Evolutionary conservation across 2,797 vertebrate species (phyloP).

Genomic region (Sebastes vulpes): DNA sequence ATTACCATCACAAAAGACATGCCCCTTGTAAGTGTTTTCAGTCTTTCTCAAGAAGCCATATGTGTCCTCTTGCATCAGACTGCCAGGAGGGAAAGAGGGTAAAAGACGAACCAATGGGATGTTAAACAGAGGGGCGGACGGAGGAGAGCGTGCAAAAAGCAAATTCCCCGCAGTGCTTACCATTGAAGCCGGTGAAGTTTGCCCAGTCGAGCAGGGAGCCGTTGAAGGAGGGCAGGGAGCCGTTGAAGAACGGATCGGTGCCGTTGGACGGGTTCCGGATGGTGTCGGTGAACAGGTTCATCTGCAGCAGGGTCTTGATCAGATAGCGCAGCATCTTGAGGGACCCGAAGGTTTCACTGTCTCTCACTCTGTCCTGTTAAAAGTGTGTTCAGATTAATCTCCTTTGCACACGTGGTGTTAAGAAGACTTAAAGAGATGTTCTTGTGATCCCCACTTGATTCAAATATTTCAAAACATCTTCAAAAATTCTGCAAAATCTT

Average conservation of each 20-base stretch:
- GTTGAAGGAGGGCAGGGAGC: slow-evolving; percentile 85
- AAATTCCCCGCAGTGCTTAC: slow-evolving; percentile 79
- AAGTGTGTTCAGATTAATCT: slow-evolving; percentile 10
- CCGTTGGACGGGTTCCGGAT: slow-evolving; percentile 87
- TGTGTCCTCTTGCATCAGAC: background rate
- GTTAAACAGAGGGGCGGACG: background rate
- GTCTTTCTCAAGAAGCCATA: slow-evolving; percentile 7
- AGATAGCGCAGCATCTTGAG: slow-evolving; percentile 94
- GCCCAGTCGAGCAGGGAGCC: slow-evolving; percentile 87
- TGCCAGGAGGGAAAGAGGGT: background rate
- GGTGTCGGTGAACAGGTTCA: slow-evolving; percentile 96
- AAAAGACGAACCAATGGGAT: background rate
- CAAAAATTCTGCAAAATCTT: background rate
- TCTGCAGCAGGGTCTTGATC: slow-evolving; percentile 96
- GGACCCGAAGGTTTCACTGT: slow-evolving; percentile 10
- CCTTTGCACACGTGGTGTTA: background rate
- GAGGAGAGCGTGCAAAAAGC: background rate
- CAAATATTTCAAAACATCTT: background rate
- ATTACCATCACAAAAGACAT: slow-evolving; percentile 46
- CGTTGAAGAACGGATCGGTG: slow-evolving; percentile 88
- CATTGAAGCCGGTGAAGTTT: slow-evolving; percentile 87
- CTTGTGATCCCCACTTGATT: slow-evolving; percentile 9
- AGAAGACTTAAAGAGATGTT: slow-evolving; percentile 3
- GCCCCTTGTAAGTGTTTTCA: background rate
- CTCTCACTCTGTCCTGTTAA: slow-evolving; percentile 14